phyloP scores from a whole-genome alignment of 2,888 invertebrate species.

The Caenorhabditis sulstoni region DNA sequence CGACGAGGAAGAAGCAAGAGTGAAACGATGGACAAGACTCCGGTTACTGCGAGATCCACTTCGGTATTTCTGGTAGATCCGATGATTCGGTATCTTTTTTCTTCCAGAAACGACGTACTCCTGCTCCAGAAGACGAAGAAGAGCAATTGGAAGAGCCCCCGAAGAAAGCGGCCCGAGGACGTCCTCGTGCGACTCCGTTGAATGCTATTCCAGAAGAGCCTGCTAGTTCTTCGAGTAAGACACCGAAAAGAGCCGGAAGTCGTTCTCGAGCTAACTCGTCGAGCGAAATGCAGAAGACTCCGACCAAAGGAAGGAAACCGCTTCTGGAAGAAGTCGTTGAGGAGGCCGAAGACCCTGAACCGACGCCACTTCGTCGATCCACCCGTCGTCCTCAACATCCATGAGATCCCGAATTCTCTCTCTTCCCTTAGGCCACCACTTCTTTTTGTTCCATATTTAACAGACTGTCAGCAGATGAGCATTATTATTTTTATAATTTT shows the following conservation, averaged over 20 bases:
- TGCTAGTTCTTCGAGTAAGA: not conserved
- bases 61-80: not conserved
- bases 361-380: slow-evolving; percentile 11
- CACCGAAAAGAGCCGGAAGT: slow-evolving; percentile 23
- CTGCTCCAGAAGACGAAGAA: not conserved
- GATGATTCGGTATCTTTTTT: too few relatives aligned
- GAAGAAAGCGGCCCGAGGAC: slow-evolving; percentile 19
- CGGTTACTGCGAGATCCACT: not conserved
- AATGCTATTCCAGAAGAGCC: slow-evolving; percentile 19
- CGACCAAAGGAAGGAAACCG: slow-evolving; percentile 24
- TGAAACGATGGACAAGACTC: not conserved
- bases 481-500: not conserved
- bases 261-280: slow-evolving; percentile 31
- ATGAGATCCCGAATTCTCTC: too few relatives aligned
- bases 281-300: slow-evolving; percentile 4
- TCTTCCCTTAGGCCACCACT: too few relatives aligned
- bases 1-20: slow-evolving; percentile 10
- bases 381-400: slow-evolving; percentile 22
- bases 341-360: slow-evolving; percentile 3
- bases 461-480: not conserved
- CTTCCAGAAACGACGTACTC: slow-evolving; percentile 22
- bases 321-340: slow-evolving; percentile 13
- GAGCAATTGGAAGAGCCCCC: slow-evolving; percentile 15
- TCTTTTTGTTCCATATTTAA: not conserved
- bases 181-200: slow-evolving; percentile 12